Conservation (phyloP, 2,888 invertebrate genomes). For the Zygaena filipendulae region DNA sequence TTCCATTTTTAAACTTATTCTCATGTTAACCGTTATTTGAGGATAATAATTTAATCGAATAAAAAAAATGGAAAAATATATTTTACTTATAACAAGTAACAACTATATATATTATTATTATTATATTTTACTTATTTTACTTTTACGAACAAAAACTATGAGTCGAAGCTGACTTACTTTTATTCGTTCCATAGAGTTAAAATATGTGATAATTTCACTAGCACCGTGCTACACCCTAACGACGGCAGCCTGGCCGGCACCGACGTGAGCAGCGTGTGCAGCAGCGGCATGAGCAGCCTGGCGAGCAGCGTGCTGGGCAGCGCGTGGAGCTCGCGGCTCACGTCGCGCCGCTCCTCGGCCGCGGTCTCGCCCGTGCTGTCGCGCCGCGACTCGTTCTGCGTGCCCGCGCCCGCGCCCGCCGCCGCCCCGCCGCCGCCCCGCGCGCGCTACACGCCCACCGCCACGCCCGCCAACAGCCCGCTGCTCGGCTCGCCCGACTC, state of each 20-base stretch:
- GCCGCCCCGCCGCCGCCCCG: slow-evolving; percentile 77
- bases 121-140: no score
- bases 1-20: no score
- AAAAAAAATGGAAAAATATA: no score
- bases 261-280: slow-evolving; percentile 70
- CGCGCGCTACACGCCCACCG: slow-evolving; percentile 81
- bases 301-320: slow-evolving; percentile 56
- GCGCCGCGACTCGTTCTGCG: slow-evolving; percentile 82
- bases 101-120: no score
- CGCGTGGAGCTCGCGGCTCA: slow-evolving; percentile 74
- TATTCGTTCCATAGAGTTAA: no score
- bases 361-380: slow-evolving; percentile 70
- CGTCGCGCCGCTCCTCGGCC: slow-evolving; percentile 67
- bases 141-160: no score
- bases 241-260: slow-evolving; percentile 81
- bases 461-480: slow-evolving; percentile 90
- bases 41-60: no score
- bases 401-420: slow-evolving; percentile 76
- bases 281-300: slow-evolving; percentile 69
- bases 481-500: slow-evolving; percentile 70
- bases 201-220: no score
- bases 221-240: slow-evolving; percentile 90
- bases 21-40: no score
- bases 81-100: no score
- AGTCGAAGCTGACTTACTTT: no score